Percentiles rank a stretch among this genome's conserved stretches.
These are phyloP conservation scores for Hylia prasina DNA, from an alignment of 2,113 vertebrate genomes.

Conservation along the genomic window DNA sequence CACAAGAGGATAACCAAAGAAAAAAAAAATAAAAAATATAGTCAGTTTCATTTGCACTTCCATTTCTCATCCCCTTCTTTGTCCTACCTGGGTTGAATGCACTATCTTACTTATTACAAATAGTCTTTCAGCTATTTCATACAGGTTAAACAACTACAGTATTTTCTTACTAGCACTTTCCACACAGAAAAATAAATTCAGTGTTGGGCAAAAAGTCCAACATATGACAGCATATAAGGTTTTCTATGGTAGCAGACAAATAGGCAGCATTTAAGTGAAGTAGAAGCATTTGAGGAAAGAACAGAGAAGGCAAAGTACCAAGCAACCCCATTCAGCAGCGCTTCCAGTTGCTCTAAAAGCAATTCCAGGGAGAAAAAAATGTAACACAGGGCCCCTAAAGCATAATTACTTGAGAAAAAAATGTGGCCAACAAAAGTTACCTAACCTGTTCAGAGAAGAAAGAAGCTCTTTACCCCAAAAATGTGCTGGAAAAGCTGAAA, in stretches of 20 bases:
- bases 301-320: neutral
- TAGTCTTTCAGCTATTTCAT: neutral
- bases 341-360: neutral
- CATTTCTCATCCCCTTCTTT: neutral
- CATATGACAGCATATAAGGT: neutral
- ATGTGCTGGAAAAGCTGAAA: conserved; percentile 6
- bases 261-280: neutral
- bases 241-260: neutral
- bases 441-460: conserved; percentile 49
- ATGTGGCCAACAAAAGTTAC: neutral
- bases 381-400: neutral
- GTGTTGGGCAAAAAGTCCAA: neutral
- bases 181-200: neutral
- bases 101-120: neutral
- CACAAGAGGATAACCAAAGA: neutral
- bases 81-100: conserved; percentile 1
- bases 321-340: neutral
- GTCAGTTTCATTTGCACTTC: neutral
- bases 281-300: neutral
- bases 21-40: neutral
- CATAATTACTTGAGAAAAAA: conserved; percentile 24
- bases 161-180: neutral
- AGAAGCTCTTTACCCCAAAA: neutral
- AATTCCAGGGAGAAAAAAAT: neutral
- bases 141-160: neutral